Base-by-base conservation (phyloP, 2,797 vertebrate genomes). In the Apogon hyalosoma region DNA sequence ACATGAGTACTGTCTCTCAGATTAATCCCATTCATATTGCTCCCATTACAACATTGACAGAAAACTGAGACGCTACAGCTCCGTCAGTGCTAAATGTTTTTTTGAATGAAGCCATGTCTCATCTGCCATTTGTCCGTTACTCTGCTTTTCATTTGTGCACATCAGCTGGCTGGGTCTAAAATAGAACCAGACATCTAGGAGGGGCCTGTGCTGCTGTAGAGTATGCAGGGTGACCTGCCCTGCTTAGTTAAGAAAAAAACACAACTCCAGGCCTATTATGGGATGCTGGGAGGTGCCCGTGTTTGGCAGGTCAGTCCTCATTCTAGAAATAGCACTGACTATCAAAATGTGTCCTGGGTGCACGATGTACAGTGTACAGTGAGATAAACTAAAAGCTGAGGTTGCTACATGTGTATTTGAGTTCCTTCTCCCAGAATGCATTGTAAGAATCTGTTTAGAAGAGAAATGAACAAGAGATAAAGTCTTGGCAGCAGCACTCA, bases 291-390 rank as follows among this genome's bases (percentile, higher is more conserved):
- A 83, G 83, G 64, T 72, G 70, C 47, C 71, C 58, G n/a, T 56
- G 59, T 65, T 49, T 67, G 39, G 80, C 76, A 80, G 78, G 87
- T 88, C 90, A 76, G 68, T 79, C 84, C 57, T 82, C 84, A 83
- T 88, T 87, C 80, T 62, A 80, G 60, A 62, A 86, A 85, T 71
- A 74, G 63, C 52, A 78, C 19, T 60, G n/a, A 33, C 36, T 46
- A 81, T 43, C 80, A 72, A 81, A 43, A 76, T 6, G 39, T 36
- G 60, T 52, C 36, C 19, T 56, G 51, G 60, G 56, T 36, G 46
- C 56, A 50, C 49, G 46, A 46, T 36, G 31, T n/a, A n/a, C n/a
- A n/a, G n/a, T 47, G 24, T 33, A n/a, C 38, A 31, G 46, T 56
- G 31, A 52, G 28, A 24, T 49, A 18, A 51, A 18, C 12, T 49